Evolutionary conservation across 2,888 invertebrate species (phyloP), one percentile per base, ranked within the genome.

Genomic region (Eilema sororculum): DNA sequence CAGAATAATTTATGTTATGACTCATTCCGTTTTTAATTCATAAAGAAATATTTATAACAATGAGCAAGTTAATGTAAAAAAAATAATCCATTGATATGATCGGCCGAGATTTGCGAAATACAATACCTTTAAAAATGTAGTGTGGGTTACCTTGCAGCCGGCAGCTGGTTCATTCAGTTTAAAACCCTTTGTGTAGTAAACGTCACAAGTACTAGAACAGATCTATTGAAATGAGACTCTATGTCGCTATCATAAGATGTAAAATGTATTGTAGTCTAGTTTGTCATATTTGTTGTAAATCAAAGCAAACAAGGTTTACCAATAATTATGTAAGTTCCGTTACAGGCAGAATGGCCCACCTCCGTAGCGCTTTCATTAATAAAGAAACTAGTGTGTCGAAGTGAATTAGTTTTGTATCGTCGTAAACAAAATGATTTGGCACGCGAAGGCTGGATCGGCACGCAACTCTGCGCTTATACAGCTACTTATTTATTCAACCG

Each of bases 261-360:
- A 69, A 74, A 72, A 28, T 77, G 1, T 8, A 28, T 33, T 71
- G 41, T 20, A 2, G 0, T 24, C 5, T 33, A 6, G 22, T 3
- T 65, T 20, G 24, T 62, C 33, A 63, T 71, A 69, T 67, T 67
- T 56, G 28, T 62, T 68, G 24, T 60, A 57, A 52, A 68, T 57
- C 56, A 68, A 76, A 69, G 22, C 52, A 68, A 69, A 58, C 72
- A 60, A 73, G 81, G 83, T 84, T 89, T 87, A 87, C 85, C 86
- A 90, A 90, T 90, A 89, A 90, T 91, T 91, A 90, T 87, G 87
- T 90, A 89, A 90, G 88, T 84, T 87, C 87, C 87, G 88, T 88
- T 90, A 88, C 85, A 85, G 80, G 78, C 82, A 78, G 80, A 78
- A 78, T 74, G 82, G 83, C 83, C 86, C 87, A 86, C 87, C 87